Conservation (phyloP, 2,888 invertebrate genomes). For the Euclidia mi region DNA sequence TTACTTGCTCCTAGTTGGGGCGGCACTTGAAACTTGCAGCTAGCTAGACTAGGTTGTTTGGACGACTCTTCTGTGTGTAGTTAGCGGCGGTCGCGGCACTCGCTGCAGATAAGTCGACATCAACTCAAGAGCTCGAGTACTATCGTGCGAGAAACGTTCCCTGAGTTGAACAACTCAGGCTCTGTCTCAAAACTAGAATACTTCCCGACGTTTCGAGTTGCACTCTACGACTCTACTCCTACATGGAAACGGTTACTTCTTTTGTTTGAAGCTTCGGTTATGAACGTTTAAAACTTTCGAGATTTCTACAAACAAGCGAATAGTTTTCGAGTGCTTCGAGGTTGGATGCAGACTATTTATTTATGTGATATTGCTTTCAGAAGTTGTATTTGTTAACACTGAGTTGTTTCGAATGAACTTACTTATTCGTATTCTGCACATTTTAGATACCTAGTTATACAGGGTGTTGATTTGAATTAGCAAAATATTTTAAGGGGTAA, state of each 20-base stretch:
- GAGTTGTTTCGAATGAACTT: background rate
- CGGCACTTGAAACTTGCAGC: slow-evolving; percentile 36
- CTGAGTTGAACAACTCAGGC: slow-evolving; percentile 58
- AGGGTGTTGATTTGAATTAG: too few relatives aligned
- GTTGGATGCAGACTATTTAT: slow-evolving; percentile 9
- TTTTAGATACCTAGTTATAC: too few relatives aligned
- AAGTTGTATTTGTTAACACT: slow-evolving; percentile 1
- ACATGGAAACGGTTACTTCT: slow-evolving; percentile 48
- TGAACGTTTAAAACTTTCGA: slow-evolving; percentile 48
- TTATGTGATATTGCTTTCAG: slow-evolving; percentile 2
- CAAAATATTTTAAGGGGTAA: too few relatives aligned
- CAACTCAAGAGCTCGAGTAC: slow-evolving; percentile 61
- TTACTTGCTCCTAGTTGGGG: slow-evolving; percentile 32
- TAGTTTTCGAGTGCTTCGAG: slow-evolving; percentile 17
- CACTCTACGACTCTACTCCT: slow-evolving; percentile 45
- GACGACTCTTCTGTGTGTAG: slow-evolving; percentile 53
- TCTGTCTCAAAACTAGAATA: slow-evolving; percentile 58
- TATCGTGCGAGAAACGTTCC: slow-evolving; percentile 56
- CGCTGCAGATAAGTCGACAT: slow-evolving; percentile 63
- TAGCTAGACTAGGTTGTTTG: slow-evolving; percentile 32
- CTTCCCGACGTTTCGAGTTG: slow-evolving; percentile 49
- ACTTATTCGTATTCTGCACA: background rate
- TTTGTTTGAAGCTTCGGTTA: slow-evolving; percentile 54
- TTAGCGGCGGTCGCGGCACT: slow-evolving; percentile 13
- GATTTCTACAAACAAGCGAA: slow-evolving; percentile 34